phyloP scores from a whole-genome alignment of 2,888 invertebrate species.

The Thumatha senex region DNA sequence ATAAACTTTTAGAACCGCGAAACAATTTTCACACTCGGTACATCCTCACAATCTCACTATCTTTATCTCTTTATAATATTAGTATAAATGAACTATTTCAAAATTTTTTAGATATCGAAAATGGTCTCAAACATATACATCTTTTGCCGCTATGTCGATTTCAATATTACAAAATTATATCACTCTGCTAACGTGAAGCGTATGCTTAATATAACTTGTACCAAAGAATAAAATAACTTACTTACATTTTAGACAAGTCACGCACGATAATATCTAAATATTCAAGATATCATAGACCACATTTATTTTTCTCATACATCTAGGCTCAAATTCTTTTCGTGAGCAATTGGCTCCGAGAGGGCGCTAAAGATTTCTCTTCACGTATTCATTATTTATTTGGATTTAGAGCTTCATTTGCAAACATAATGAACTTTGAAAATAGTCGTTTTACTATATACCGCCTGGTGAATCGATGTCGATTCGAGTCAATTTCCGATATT shows the following conservation, averaged over 20 bases:
- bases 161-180: conserved; percentile 47
- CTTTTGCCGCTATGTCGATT: conserved; percentile 17
- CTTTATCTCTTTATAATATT: no score
- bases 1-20: no score
- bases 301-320: no score
- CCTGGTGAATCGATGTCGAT: conserved; percentile 51
- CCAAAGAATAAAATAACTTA: conserved; percentile 30
- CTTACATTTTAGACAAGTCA: conserved; percentile 11
- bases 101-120: no score
- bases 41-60: no score
- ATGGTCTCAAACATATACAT: no score
- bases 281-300: background rate
- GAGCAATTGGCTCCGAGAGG: no score
- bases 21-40: no score
- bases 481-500: conserved; percentile 76
- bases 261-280: no score
- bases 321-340: no score
- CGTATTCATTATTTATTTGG: background rate
- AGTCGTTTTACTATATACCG: conserved; percentile 63
- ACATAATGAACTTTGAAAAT: conserved; percentile 51
- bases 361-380: background rate
- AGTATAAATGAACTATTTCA: no score
- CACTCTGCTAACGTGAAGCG: conserved; percentile 10
- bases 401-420: conserved; percentile 42
- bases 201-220: conserved; percentile 8